Percentiles rank a stretch among this genome's conserved stretches.
These are phyloP conservation scores for Oncopodura yosiiana DNA, from an alignment of 1,140 invertebrate species.

Conservation along the genomic window DNA sequence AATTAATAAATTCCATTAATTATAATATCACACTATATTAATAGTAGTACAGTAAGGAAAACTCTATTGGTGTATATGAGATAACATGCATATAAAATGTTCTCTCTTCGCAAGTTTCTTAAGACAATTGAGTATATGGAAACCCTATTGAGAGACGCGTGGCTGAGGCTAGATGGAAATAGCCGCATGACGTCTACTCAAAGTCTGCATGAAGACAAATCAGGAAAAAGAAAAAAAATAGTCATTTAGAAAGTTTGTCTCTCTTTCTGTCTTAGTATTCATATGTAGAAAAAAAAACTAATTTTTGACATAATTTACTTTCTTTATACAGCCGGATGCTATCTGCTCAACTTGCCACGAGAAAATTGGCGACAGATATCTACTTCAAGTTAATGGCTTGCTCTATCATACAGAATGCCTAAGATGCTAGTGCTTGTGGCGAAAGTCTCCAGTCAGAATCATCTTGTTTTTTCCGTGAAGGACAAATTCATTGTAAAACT, in stretches of 20 bases:
- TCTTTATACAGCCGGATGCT: slow-evolving; percentile 12
- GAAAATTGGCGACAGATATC: slow-evolving; percentile 25
- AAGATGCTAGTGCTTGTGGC: slow-evolving; percentile 30
- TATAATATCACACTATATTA: slow-evolving; percentile 17
- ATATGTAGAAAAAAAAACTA: neutral
- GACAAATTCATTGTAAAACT: slow-evolving; percentile 34
- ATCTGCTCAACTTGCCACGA: slow-evolving; percentile 21
- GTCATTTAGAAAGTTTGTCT: neutral
- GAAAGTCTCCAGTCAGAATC: slow-evolving; percentile 32
- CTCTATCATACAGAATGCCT: slow-evolving; percentile 35
- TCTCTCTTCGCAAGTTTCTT: neutral
- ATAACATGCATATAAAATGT: neutral
- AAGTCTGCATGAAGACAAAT: neutral
- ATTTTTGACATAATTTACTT: neutral
- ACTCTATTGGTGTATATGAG: neutral
- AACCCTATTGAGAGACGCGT: slow-evolving; percentile 20
- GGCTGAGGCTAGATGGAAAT: slow-evolving; percentile 25
- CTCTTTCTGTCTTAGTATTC: neutral
- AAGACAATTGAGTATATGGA: slow-evolving; percentile 13
- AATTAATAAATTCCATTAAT: slow-evolving; percentile 32
- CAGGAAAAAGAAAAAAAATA: neutral
- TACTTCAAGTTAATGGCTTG: slow-evolving; percentile 29
- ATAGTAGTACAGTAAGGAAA: neutral
- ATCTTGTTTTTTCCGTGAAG: slow-evolving; percentile 34
- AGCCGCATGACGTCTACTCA: slow-evolving; percentile 11